A percentile compares a stretch with the other conserved stretches of the same genome.
phyloP scores from a whole-genome alignment of 2,113 vertebrate species.

The Ciconia boyciana region DNA sequence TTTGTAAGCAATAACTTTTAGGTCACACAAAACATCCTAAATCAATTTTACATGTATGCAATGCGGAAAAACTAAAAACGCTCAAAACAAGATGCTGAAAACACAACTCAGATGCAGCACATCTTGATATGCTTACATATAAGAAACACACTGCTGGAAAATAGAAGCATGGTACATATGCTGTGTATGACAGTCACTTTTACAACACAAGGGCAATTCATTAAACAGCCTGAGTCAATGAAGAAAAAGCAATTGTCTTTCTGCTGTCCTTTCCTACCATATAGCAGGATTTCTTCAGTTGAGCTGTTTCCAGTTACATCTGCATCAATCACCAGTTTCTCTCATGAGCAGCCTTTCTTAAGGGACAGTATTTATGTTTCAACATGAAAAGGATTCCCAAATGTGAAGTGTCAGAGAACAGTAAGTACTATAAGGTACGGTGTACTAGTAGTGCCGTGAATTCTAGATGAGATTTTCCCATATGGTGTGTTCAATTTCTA shows the following conservation, averaged over 20 bases:
- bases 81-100: background rate
- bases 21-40: background rate
- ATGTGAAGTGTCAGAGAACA: background rate
- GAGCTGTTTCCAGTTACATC: background rate
- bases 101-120: background rate
- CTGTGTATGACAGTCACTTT: background rate
- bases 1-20: background rate
- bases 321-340: background rate
- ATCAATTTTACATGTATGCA: rapidly evolving
- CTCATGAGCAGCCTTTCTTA: background rate
- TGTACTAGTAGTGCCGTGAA: background rate
- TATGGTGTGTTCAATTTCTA: background rate
- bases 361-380: background rate
- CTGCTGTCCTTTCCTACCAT: background rate
- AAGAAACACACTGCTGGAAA: background rate
- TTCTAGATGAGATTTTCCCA: background rate
- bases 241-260: background rate
- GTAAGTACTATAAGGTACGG: background rate
- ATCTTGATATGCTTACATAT: background rate
- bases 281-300: background rate
- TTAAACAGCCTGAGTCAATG: background rate
- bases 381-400: background rate
- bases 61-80: background rate
- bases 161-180: background rate
- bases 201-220: background rate